Conservation (phyloP, 2,888 invertebrate genomes). For the Drosophila borborema region DNA sequence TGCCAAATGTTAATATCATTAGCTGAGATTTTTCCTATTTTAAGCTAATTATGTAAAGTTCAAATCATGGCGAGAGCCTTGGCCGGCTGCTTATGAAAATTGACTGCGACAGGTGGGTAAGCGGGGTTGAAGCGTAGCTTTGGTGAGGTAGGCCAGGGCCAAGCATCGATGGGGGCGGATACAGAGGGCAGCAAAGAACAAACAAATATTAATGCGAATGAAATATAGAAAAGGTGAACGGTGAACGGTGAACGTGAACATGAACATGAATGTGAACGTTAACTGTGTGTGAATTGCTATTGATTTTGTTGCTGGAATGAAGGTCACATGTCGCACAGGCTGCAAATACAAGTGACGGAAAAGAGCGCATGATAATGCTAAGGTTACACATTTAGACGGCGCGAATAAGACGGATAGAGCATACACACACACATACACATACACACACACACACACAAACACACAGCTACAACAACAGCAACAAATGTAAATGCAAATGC, state of each 20-base stretch:
- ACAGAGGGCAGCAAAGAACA: conserved; percentile 26
- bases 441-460: too few species aligned
- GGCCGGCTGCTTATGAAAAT: conserved; percentile 19
- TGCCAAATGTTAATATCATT: background rate
- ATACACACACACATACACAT: too few species aligned
- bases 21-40: background rate
- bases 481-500: conserved; percentile 4
- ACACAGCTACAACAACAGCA: conserved; percentile 10
- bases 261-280: conserved; percentile 53
- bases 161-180: conserved; percentile 9
- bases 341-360: conserved; percentile 43
- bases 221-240: conserved; percentile 36
- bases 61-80: conserved; percentile 7
- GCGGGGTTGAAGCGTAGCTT: conserved; percentile 13
- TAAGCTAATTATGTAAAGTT: conserved; percentile 42
- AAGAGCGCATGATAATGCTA: conserved; percentile 58
- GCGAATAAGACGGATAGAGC: conserved; percentile 5
- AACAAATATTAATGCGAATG: conserved; percentile 44
- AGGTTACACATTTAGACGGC: conserved; percentile 46
- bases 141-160: conserved; percentile 59
- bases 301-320: conserved; percentile 82
- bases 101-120: conserved; percentile 50
- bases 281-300: conserved; percentile 69
- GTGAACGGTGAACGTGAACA: conserved; percentile 42
- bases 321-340: conserved; percentile 76